Evolutionary conservation across 1,140 invertebrate genomes (phyloP).

Genomic region (Gonioctena quinquepunctata): DNA sequence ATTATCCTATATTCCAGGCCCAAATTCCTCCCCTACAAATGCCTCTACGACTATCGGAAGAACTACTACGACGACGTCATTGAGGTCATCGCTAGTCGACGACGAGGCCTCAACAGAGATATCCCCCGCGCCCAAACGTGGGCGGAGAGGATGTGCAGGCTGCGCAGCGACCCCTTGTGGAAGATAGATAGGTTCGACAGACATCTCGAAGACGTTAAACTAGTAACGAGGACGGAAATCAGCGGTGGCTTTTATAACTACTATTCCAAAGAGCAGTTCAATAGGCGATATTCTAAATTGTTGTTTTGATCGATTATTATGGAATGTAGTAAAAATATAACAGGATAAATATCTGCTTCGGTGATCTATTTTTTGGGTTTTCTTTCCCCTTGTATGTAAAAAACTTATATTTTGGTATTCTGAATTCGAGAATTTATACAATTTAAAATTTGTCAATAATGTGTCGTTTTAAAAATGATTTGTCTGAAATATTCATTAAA

Average conservation of each 20-base stretch:
- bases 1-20: constrained; percentile 60
- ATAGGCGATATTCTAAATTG: constrained; percentile 35
- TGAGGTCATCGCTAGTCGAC: constrained; percentile 74
- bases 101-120: constrained; percentile 68
- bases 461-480: too few species aligned
- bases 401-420: too few species aligned
- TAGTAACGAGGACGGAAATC: constrained; percentile 44
- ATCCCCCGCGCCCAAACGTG: constrained; percentile 76
- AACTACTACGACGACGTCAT: constrained; percentile 84
- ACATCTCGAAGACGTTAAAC: constrained; percentile 43
- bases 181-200: constrained; percentile 37
- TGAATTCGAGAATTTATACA: too few species aligned
- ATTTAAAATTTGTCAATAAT: too few species aligned
- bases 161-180: constrained; percentile 61
- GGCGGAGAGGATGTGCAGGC: constrained; percentile 77
- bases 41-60: constrained; percentile 78
- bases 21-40: constrained; percentile 76
- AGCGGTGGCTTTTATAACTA: constrained; percentile 44
- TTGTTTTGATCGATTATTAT: background rate
- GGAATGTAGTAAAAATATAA: background rate
- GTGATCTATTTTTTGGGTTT: too few species aligned
- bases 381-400: too few species aligned
- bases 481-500: too few species aligned
- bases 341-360: too few species aligned
- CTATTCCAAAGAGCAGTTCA: constrained; percentile 43